These are phyloP conservation scores for Corapipo altera DNA, from an alignment of 2,113 vertebrate genomes.

Conservation along the genomic window DNA sequence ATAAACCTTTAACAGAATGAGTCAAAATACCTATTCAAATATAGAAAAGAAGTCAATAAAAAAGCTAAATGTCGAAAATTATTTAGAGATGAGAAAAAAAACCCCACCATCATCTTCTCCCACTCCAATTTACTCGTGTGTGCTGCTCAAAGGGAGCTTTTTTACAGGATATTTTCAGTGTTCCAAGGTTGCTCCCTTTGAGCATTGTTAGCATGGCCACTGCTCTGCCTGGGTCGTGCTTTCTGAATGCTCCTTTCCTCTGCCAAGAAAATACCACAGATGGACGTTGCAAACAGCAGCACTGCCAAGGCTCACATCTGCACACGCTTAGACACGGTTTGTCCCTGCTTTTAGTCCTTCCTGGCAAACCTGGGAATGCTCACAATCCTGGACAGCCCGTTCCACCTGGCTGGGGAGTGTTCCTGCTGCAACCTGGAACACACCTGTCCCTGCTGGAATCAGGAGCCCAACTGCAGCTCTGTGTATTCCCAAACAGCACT, in stretches of 20 bases:
- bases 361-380: constrained; percentile 30
- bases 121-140: background rate
- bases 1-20: constrained; percentile 20
- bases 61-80: constrained; percentile 16
- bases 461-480: background rate
- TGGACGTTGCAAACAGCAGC: constrained; percentile 40
- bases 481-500: accelerated
- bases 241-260: constrained; percentile 30
- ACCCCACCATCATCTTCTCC: background rate
- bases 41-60: constrained; percentile 17
- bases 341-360: constrained; percentile 21
- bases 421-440: background rate
- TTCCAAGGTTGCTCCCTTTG: constrained; percentile 56
- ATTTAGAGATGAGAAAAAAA: background rate
- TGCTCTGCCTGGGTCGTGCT: constrained; percentile 33
- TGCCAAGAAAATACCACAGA: constrained; percentile 71
- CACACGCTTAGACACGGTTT: constrained; percentile 48
- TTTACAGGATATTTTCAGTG: constrained; percentile 38
- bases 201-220: constrained; percentile 40
- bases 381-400: background rate
- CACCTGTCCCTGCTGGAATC: background rate
- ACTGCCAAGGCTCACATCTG: constrained; percentile 73
- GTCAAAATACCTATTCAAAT: constrained; percentile 31
- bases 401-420: background rate
- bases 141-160: constrained; percentile 13